A percentile compares a stretch with the other conserved stretches of the same genome.
Evolutionary conservation across 2,113 vertebrate species (phyloP).

Genomic region (Caranx ignobilis): DNA sequence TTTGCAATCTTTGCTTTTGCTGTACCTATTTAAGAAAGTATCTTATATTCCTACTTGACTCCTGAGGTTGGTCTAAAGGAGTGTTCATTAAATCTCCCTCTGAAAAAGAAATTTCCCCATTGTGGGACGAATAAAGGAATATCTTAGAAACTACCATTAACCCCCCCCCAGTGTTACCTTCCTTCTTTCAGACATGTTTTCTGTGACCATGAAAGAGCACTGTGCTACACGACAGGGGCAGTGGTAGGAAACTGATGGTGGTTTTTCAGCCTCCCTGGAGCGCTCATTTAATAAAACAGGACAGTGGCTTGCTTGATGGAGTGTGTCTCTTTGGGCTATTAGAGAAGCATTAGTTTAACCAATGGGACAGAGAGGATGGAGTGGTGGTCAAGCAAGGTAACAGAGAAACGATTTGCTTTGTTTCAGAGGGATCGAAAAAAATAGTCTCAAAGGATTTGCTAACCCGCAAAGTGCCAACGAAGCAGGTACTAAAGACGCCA

Average conservation of each 20-base stretch:
- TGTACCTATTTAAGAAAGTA: not conserved
- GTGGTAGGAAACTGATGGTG: slow-evolving; percentile 26
- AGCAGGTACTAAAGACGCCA: slow-evolving; percentile 46
- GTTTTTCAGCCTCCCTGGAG: slow-evolving; percentile 42
- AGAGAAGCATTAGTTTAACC: slow-evolving; percentile 60
- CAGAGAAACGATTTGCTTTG: slow-evolving; percentile 24
- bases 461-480: slow-evolving; percentile 42
- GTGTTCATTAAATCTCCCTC: not conserved
- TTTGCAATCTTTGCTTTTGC: not conserved
- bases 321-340: slow-evolving; percentile 50
- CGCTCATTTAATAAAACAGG: slow-evolving; percentile 49
- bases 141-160: not conserved
- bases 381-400: slow-evolving; percentile 38
- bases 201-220: slow-evolving; percentile 22
- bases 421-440: slow-evolving; percentile 42
- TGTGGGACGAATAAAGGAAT: no score
- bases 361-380: slow-evolving; percentile 38
- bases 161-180: not conserved
- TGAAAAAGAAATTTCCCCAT: not conserved
- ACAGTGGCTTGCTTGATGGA: slow-evolving; percentile 50
- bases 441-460: slow-evolving; percentile 34
- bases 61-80: not conserved
- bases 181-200: slow-evolving; percentile 14
- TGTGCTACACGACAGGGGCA: slow-evolving; percentile 2
- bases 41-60: not conserved